Evolutionary conservation across 2,797 vertebrate species (phyloP), one percentile per base, ranked within the genome.

Genomic region (Dendrocincla fuliginosa): DNA sequence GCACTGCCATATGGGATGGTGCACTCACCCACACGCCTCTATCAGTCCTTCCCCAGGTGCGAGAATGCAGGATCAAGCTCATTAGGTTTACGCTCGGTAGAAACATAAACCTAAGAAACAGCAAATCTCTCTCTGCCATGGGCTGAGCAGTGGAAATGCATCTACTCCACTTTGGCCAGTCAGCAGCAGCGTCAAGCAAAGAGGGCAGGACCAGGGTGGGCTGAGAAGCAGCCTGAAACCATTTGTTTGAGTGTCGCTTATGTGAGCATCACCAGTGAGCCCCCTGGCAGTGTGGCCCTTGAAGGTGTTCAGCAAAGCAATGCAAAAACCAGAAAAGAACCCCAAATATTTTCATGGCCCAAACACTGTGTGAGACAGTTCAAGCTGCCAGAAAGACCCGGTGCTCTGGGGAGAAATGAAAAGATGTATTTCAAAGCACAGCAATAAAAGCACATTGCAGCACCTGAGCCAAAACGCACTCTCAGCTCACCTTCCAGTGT

Each of bases 401-500:
- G n/a, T 67, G 83, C 94, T 95, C 74, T 15, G 7, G 56, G 87
- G 74, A 95, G 83, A 82, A 91, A 94, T 79, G n/a, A 65, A 93
- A 94, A 90, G 84, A 78, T 41, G 46, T 3, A 91, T 91, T 96
- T 96, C 96, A 93, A 94, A 95, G 94, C 82, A 53, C 16, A 61
- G 83, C 60, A 90, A 84, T 79, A 82, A 96, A 96, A 86, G 83
- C 79, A 86, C 63, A 30, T 82, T 78, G 56, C 55, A 84, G 61
- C 70, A 84, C 63, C 70, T 86, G 77, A 95, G 94, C 85, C 94
- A 93, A 96, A 91, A 76, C 0, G 5, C 42, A 64, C 74, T 95
- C 89, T 96, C 83, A 90, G 89, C 94, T 95, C 92, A 95, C 84
- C 89, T 95, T 90, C 91, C 87, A 93, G 41, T 35, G 63, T 89